These are phyloP conservation scores for Platichthys stellatus DNA, from an alignment of 2,113 vertebrate genomes.

Conservation along the genomic window DNA sequence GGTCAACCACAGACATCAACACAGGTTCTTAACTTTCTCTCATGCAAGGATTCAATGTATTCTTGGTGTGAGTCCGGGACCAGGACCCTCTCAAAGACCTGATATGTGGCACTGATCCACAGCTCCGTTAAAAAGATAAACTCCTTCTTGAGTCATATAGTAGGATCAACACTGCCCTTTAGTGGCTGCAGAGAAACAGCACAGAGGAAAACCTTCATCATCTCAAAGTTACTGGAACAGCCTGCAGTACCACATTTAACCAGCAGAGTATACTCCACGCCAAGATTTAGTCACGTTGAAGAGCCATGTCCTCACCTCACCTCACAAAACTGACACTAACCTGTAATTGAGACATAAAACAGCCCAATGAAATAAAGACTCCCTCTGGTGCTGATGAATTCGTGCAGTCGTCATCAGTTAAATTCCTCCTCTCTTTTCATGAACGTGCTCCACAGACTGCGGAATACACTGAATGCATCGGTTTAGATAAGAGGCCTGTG, in stretches of 20 bases:
- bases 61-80: too few relatives aligned
- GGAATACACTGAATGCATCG: slow-evolving; percentile 3
- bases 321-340: slow-evolving; percentile 36
- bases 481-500: not conserved
- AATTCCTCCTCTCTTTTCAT: not conserved
- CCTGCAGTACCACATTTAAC: slow-evolving; percentile 35
- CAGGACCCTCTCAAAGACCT: not conserved
- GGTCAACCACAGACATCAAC: slow-evolving; percentile 21
- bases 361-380: slow-evolving; percentile 35
- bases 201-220: not conserved
- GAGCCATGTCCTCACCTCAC: slow-evolving; percentile 39
- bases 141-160: not conserved
- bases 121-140: not conserved
- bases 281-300: slow-evolving; percentile 42
- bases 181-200: slow-evolving; percentile 27
- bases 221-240: not conserved
- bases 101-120: not conserved
- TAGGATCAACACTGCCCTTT: slow-evolving; percentile 50
- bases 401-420: slow-evolving; percentile 7
- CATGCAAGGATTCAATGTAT: not conserved
- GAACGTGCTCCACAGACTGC: not conserved
- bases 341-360: slow-evolving; percentile 47
- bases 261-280: slow-evolving; percentile 60
- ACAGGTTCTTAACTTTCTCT: slow-evolving; percentile 1
- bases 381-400: slow-evolving; percentile 33